phyloP scores from a whole-genome alignment of 2,888 invertebrate species.

The Heliconius sara region DNA sequence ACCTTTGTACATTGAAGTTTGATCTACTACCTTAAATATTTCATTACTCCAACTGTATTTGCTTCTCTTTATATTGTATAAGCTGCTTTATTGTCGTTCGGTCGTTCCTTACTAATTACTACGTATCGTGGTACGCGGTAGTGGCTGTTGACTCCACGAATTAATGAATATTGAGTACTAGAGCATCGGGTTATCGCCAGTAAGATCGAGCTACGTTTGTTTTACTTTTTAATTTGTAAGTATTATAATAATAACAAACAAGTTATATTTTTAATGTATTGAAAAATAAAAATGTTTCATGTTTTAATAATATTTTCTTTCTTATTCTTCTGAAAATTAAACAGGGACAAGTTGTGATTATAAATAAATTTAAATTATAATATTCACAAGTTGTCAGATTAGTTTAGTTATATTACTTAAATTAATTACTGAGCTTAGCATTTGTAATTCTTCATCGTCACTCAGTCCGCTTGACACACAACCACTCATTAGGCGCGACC shows the following conservation, averaged over 20 bases:
- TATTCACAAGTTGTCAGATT: not conserved
- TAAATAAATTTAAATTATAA: too few relatives aligned
- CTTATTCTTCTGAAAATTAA: too few relatives aligned
- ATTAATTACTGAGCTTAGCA: too few relatives aligned
- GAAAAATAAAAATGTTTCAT: too few relatives aligned
- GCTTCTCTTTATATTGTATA: not conserved
- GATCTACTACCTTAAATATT: not conserved
- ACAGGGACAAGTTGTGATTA: too few relatives aligned
- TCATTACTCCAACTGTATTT: too few relatives aligned
- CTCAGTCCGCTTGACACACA: not conserved
- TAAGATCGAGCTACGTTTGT: not conserved
- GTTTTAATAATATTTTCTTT: too few relatives aligned
- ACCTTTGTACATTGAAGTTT: not conserved
- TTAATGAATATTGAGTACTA: conserved; percentile 5
- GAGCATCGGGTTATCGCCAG: not conserved
- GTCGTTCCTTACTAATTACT: not conserved
- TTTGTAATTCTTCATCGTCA: not conserved
- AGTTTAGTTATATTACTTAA: not conserved
- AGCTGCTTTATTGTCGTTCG: not conserved
- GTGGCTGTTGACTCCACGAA: conserved; percentile 2
- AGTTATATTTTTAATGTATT: too few relatives aligned
- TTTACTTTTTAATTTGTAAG: too few relatives aligned
- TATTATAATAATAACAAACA: too few relatives aligned
- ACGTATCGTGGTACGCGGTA: not conserved
- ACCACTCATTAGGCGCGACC: conserved; percentile 25